These are phyloP conservation scores for Charina bottae DNA, from an alignment of 2,113 vertebrate genomes.

Conservation along the genomic window DNA sequence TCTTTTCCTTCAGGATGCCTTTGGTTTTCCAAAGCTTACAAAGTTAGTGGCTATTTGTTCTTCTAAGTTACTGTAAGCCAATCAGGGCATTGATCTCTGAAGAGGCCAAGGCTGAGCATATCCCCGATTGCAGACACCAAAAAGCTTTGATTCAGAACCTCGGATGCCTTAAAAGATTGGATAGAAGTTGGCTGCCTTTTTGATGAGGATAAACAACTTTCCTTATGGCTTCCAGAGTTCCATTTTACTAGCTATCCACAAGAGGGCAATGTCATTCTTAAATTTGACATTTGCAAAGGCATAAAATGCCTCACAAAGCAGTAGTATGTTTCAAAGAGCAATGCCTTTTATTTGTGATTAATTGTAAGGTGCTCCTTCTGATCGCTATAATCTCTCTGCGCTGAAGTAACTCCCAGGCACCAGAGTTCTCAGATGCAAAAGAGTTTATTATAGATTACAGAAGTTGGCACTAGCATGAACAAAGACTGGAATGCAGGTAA, in stretches of 20 bases:
- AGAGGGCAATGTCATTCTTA: conserved; percentile 63
- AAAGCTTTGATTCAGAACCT: not conserved
- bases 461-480: no score
- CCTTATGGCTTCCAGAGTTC: not conserved
- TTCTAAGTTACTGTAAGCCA: not conserved
- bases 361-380: no score
- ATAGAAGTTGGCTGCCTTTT: not conserved
- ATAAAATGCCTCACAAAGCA: not conserved
- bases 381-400: no score
- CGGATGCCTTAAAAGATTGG: fast-evolving
- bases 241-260: conserved; percentile 49
- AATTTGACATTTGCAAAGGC: fast-evolving
- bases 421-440: no score
- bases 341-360: not conserved
- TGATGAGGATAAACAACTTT: not conserved
- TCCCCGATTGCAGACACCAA: not conserved
- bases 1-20: not conserved
- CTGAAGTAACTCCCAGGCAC: no score
- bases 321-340: fast-evolving
- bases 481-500: no score
- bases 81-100: not conserved
- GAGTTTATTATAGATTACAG: no score
- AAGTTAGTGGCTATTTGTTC: not conserved
- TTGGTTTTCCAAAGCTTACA: not conserved
- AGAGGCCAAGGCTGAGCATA: fast-evolving